Percentiles rank a stretch among this genome's conserved stretches.
These are phyloP conservation scores for Mormyrops boulengeri DNA, from an alignment of 2,797 vertebrate genomes.

Conservation along the genomic window DNA sequence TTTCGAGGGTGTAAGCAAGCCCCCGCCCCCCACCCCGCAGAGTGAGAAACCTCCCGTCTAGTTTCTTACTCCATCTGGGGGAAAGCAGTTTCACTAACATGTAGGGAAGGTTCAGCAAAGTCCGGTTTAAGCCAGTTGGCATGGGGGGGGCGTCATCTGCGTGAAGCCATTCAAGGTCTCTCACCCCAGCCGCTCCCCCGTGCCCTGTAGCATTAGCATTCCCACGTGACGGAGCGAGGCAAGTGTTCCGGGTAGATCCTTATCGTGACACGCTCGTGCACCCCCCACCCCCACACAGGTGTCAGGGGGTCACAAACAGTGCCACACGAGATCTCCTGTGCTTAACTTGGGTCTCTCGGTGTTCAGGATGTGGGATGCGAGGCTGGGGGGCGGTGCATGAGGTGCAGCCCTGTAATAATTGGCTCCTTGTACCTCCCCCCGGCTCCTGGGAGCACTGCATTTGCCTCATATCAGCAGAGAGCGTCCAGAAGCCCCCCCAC, in stretches of 20 bases:
- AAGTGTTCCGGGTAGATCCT: slow-evolving; percentile 44
- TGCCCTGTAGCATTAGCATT: neutral
- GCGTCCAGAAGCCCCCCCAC: neutral
- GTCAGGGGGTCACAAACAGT: slow-evolving; percentile 36
- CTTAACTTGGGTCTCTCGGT: slow-evolving; percentile 35
- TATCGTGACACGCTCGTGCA: slow-evolving; percentile 50
- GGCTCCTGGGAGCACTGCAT: neutral
- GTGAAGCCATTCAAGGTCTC: neutral
- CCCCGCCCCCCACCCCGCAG: neutral
- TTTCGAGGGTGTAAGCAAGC: neutral
- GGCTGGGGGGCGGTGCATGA: neutral
- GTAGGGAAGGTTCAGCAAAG: neutral
- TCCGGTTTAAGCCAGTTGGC: neutral
- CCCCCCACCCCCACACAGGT: slow-evolving; percentile 22
- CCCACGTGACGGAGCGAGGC: neutral
- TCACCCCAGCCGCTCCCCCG: neutral
- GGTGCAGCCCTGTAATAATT: neutral
- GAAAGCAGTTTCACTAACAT: neutral
- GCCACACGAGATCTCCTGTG: slow-evolving; percentile 44
- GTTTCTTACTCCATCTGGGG: neutral
- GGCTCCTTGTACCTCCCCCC: neutral
- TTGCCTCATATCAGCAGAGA: neutral
- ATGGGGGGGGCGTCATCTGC: neutral
- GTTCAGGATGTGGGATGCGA: slow-evolving; percentile 44
- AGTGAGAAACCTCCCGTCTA: neutral